phyloP scores from a whole-genome alignment of 2,113 vertebrate species.

The Cephalopterus ornatus region DNA sequence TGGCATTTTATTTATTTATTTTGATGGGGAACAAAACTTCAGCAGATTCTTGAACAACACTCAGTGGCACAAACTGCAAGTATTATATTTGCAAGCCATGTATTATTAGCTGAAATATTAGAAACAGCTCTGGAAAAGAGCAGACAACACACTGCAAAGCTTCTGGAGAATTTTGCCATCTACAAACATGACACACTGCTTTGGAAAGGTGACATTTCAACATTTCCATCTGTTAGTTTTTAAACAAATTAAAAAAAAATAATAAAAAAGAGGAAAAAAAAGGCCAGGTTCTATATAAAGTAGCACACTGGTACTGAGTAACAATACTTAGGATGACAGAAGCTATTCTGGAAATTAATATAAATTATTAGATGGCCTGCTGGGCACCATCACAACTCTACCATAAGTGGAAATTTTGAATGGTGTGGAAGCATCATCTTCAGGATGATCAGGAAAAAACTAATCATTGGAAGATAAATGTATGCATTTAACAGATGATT shows the following conservation, averaged over 20 bases:
- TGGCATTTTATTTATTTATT: conserved; percentile 22
- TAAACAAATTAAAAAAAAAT: neutral
- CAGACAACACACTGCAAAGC: neutral
- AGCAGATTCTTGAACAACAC: neutral
- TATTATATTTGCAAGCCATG: neutral
- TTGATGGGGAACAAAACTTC: neutral
- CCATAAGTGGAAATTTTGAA: neutral
- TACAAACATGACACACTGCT: neutral
- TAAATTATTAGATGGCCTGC: neutral
- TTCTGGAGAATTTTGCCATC: neutral
- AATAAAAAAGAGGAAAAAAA: neutral
- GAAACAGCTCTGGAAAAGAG: neutral
- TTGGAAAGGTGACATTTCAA: neutral
- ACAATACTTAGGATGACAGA: neutral
- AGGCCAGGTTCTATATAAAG: neutral
- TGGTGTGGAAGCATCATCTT: neutral
- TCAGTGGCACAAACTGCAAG: neutral
- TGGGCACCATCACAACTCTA: neutral
- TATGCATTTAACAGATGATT: neutral
- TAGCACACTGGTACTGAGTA: neutral
- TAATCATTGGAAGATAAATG: neutral
- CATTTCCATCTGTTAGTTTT: neutral
- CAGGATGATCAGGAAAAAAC: neutral
- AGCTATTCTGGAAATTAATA: neutral
- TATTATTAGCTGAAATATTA: neutral